Evolutionary conservation across 2,888 invertebrate genomes (phyloP), one percentile per base, ranked within the genome.

Genomic region (Reticulitermes lucifugus): DNA sequence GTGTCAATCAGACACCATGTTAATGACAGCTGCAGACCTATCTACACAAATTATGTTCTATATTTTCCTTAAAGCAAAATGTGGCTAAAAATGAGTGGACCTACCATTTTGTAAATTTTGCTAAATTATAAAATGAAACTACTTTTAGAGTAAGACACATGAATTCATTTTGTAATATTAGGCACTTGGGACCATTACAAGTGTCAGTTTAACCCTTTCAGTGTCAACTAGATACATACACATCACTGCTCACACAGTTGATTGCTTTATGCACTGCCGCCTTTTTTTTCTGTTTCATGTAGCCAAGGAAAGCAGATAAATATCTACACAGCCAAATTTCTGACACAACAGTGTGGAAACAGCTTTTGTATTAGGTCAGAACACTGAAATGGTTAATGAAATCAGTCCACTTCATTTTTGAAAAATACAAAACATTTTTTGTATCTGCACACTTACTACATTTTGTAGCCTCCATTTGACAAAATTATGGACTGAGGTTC

Each of bases 101-200:
- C 65, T 65, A 65, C 65, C 65, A 25, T 25, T 7, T 25, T 65
- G 65, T 1, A 65, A n/a, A 65, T 65, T 65, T 65, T 65, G n/a
- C 65, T 65, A 65, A n/a, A 65, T 25, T 12, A n/a, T 2, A 65
- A 65, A 65, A 65, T 65, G 9, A 25, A 65, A n/a, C 25, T 65
- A 65, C 65, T 25, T 10, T 65, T 6, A 65, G 65, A 25, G 12
- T 65, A 65, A 65, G 65, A 65, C 65, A 65, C 65, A n/a, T 65
- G 2, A 25, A 65, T n/a, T 25, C 65, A 65, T 25, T n/a, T 65
- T 14, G 12, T 25, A 12, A 65, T n/a, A 25, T 65, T 65, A 65
- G 65, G 65, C 65, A 65, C 65, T 65, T 65, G 65, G 65, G 65
- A 65, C 65, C n/a, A n/a, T n/a, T n/a, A n/a, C 65, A 65, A 65